Base-by-base conservation (phyloP, 2,888 invertebrate species). In the Halictus ligatus region DNA sequence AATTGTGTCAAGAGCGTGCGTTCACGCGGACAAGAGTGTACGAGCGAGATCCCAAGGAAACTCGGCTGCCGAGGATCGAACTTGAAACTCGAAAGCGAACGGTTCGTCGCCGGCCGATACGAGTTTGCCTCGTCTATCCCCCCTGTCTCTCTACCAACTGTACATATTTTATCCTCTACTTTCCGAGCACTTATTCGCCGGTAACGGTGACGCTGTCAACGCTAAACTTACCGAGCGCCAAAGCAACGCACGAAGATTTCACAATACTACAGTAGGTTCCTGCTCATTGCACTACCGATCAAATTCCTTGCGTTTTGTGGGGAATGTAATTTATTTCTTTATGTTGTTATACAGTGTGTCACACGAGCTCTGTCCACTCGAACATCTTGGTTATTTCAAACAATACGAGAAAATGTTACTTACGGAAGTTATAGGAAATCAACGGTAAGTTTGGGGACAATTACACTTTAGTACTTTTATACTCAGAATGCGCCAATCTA, bases 1-100 rank as follows among this genome's bases (percentile, higher is more conserved):
- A 72, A 72, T 72, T 15, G 72, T 72, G 72, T n/a, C 72, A 72
- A 72, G 46, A 72, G 48, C 73, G 18, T 48, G 69, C 73, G 48
- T 73, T 73, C 25, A 25, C 69, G 48, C 48, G 29, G 25, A 29
- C 18, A 48, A 48, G 25, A 72, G 40, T n/a, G 46, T 25, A 46
- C 46, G 46, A 25, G 72, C 46, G 46, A n/a, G 72, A 40, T 40
- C 15, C 29, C 29, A 64, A 29, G 15, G 64, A 29, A 29, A 29
- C 64, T 13, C 64, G 29, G 64, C 18, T 46, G n/a, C 10, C 73
- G 25, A 48, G 13, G 29, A 64, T 64, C 64, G 64, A 64, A 64
- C 64, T 29, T 64, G 15, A 64, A 64, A 43, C 25, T 46, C 25
- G 29, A 60, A n/a, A n/a, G 12, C 40, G n/a, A 46, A 29, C 29